Evolutionary conservation across 2,888 invertebrate species (phyloP), one percentile per base, ranked within the genome.

Genomic region (Synergus gifuensis): DNA sequence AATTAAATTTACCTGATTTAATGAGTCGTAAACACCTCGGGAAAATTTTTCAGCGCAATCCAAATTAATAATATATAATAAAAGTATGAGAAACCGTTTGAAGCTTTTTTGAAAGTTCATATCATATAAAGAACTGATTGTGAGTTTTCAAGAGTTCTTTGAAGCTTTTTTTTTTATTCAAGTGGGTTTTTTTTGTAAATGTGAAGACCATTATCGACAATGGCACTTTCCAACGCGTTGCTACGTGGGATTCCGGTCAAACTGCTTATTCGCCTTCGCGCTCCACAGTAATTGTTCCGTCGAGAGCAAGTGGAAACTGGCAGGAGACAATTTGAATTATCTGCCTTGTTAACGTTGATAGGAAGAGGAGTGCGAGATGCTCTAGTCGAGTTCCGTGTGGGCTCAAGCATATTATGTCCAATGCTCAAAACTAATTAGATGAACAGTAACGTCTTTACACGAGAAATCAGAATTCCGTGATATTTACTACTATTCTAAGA

Each of bases 261-360:
- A 76, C 80, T 77, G 69, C 79, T 79, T 77, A 81, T 82, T 80
- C 80, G 79, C 82, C 63, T 76, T 83, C 78, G 82, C 82, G 46
- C 64, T 66, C 18, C 79, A 78, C 81, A 77, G 83, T 86, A 85
- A 86, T 87, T 85, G 82, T 84, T 78, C 83, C 69, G 76, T 79
- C 76, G 84, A 76, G 76, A 83, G 82, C 79, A 76, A 82, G 82
- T 80, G 78, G 81, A 77, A 49, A 76, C 76, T 80, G 81, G 64
- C 80, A 76, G 42, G 63, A 78, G 85, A 84, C 85, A 85, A 86
- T 86, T 86, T 84, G 85, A 86, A 87, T 88, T 84, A 84, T 86
- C 85, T 83, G 86, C 83, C 88, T 88, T 86, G 88, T 88, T 88
- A 87, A 84, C 87, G 85, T 82, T 83, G 85, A 85, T 86, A 83